Base-by-base conservation (phyloP, 2,888 invertebrate species). In the Sminthurides aquaticus region DNA sequence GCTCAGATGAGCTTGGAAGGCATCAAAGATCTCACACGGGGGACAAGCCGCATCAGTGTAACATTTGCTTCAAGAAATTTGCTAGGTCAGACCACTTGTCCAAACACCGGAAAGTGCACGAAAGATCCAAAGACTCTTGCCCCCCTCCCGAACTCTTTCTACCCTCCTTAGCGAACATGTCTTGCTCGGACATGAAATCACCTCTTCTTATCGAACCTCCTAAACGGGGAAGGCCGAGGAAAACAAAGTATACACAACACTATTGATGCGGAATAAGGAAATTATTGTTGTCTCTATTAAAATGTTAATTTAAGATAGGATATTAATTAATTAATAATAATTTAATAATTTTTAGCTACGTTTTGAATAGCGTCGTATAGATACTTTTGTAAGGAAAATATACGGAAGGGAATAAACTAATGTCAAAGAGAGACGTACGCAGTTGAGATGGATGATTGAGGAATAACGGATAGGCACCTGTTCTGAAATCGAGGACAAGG, bases 11-110 rank as follows among this genome's bases (percentile, higher is more conserved):
- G 79, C 80, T 96, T 71, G 91, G 94, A 1, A 84, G 96, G 24
- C 96, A 96, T 78, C 86, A 90, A 62, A 84, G 96, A 70, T 94
- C 93, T n/a, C 96, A 96, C 79, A 93, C 93, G 0, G 96, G 96
- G 0, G 85, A 93, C 69, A 95, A 95, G 79, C 96, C 96, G 0
- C 96, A 96, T 79, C 85, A 87, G 66, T 97, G 96, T 79, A 83
- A 84, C 65, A 84, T 90, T 75, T 97, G 96, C 78, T 84, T 87
- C 58, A 95, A 96, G 79, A 84, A 87, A 69, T 97, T 97, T 79
- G 90, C 93, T 0, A 84, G 96, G 27, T 94, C 93, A 28, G 96
- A 97, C 79, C 96, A 97, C 79, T 83, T 96, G 65, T 86, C 93
- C 27, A 96, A 96, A 79, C 96, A 97, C 79, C 85, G 88, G 20